Percentiles rank a stretch among this genome's conserved stretches.
These are phyloP conservation scores for Oopsacas minuta DNA, from an alignment of 37 sponge, comb jelly and placozoan genomes.

Conservation along the genomic window DNA sequence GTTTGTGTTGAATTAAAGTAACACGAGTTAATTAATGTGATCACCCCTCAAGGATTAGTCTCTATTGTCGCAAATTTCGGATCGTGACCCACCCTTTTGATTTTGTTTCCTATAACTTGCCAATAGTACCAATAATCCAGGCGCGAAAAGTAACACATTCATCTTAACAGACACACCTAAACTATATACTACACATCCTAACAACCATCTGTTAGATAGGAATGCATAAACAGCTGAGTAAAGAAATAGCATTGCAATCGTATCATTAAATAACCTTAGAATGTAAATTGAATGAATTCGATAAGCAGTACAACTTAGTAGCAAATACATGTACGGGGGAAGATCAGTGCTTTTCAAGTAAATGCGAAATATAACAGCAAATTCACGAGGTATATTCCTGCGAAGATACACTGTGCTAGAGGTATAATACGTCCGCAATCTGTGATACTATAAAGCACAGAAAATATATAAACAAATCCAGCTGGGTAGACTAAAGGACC, in stretches of 20 bases:
- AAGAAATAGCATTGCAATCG: conserved; percentile 76
- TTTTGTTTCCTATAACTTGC: no score
- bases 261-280: conserved; percentile 84
- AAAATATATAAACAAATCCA: conserved; percentile 88
- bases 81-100: no score
- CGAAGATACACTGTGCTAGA: conserved; percentile 78
- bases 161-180: conserved; percentile 92
- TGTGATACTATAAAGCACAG: conserved; percentile 57
- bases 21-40: no score
- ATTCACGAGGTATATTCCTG: conserved; percentile 50
- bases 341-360: conserved; percentile 30
- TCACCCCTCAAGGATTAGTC: no score
- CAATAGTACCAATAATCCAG: conserved; percentile 63
- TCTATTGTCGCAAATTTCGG: no score
- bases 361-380: conserved; percentile 40
- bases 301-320: conserved; percentile 59
- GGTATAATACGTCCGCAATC: conserved; percentile 43
- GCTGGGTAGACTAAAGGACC: conserved; percentile 98
- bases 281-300: conserved; percentile 90
- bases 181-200: conserved; percentile 63
- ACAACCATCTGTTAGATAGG: conserved; percentile 42
- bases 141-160: conserved; percentile 88
- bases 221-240: conserved; percentile 46
- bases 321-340: conserved; percentile 57
- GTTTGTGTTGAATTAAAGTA: no score